These are phyloP conservation scores for Kryptopterus vitreolus DNA, from an alignment of 2,797 vertebrate species.

Conservation along the genomic window DNA sequence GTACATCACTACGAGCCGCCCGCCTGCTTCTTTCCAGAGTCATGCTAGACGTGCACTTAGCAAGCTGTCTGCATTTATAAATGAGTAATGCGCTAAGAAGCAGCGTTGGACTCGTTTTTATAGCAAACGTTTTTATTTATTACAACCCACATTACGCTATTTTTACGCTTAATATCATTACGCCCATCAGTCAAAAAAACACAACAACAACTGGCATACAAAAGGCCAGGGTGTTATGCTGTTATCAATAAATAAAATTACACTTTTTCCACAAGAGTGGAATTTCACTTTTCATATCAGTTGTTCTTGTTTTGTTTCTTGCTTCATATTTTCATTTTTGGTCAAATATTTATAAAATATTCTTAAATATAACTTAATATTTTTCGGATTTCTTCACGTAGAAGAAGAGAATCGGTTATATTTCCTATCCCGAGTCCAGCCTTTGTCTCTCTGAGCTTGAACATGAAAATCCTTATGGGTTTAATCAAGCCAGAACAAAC, in stretches of 20 bases:
- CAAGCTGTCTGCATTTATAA: slow-evolving; percentile 22
- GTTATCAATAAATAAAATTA: neutral
- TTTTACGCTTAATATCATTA: neutral
- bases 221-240: neutral
- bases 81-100: neutral
- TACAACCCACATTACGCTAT: neutral
- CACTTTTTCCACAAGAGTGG: neutral
- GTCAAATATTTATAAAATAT: no score
- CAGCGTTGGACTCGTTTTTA: neutral
- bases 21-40: slow-evolving; percentile 13
- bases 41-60: slow-evolving; percentile 28
- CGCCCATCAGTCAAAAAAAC: neutral
- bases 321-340: no score
- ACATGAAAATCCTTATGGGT: neutral
- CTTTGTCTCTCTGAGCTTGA: neutral
- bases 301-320: neutral
- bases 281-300: neutral
- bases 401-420: neutral
- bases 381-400: neutral
- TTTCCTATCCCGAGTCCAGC: neutral
- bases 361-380: no score
- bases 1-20: neutral
- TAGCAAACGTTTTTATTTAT: neutral
- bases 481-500: slow-evolving; percentile 7
- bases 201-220: neutral